A percentile compares a stretch with the other conserved stretches of the same genome.
phyloP scores from a whole-genome alignment of 2,888 invertebrate genomes.

The Isotomurus palustris region DNA sequence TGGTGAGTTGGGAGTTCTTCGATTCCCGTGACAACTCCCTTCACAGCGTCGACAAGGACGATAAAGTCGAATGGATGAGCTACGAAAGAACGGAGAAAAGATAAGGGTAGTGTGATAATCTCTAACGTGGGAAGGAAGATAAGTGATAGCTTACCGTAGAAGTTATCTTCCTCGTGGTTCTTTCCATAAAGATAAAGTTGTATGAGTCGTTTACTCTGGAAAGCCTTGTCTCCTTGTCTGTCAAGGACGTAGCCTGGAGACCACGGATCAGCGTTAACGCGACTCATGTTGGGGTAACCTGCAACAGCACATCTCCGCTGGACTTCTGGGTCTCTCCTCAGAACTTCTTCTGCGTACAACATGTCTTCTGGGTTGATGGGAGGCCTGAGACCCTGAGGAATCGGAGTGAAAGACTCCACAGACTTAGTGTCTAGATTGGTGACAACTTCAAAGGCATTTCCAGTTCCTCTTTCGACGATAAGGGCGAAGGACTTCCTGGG shows the following conservation, averaged over 20 bases:
- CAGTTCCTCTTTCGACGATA: not conserved
- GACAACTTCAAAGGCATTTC: conserved; percentile 2
- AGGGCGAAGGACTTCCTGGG: not conserved
- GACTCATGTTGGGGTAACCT: conserved; percentile 16
- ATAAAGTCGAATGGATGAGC: conserved; percentile 35
- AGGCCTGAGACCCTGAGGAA: not conserved
- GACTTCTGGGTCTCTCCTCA: conserved; percentile 5
- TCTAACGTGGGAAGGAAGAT: not conserved
- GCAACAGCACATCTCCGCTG: conserved; percentile 1
- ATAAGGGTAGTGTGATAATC: not conserved
- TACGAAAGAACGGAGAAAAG: not conserved
- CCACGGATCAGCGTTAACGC: conserved; percentile 11
- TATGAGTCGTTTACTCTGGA: not conserved
- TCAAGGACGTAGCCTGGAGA: not conserved
- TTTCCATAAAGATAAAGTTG: conserved; percentile 16
- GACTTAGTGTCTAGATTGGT: conserved; percentile 12
- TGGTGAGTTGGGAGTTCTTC: conserved; percentile 22
- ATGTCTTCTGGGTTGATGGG: conserved; percentile 2
- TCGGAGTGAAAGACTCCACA: conserved; percentile 2
- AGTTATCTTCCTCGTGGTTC: conserved; percentile 1
- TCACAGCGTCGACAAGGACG: conserved; percentile 14
- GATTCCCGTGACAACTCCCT: conserved; percentile 11
- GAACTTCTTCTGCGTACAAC: not conserved
- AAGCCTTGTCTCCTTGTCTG: not conserved
- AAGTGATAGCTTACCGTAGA: not conserved